A percentile compares a stretch with the other conserved stretches of the same genome.
Evolutionary conservation across 2,797 vertebrate species (phyloP).

Genomic region (Psittacula derbiana): DNA sequence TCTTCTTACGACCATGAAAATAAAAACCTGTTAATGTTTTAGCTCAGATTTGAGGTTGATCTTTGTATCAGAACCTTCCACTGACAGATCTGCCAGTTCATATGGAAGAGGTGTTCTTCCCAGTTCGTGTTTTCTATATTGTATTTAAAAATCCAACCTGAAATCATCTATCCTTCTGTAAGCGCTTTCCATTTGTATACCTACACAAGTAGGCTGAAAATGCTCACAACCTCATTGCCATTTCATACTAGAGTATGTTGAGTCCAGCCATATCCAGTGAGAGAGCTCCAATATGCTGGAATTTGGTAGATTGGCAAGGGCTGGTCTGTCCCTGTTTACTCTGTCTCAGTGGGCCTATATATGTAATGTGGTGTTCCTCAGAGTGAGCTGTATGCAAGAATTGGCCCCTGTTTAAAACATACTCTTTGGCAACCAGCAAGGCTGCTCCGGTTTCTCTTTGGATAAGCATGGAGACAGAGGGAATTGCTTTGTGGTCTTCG

Average conservation of each 20-base stretch:
- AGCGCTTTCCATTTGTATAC: neutral
- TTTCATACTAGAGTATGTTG: neutral
- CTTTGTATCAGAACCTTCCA: neutral
- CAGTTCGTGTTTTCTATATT: neutral
- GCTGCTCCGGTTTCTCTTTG: neutral
- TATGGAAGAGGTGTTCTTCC: neutral
- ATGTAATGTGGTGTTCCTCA: neutral
- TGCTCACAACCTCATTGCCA: neutral
- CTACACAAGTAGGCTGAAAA: neutral
- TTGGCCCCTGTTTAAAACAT: neutral
- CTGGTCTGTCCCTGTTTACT: neutral
- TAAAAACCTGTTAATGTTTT: neutral
- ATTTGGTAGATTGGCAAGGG: neutral
- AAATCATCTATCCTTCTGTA: neutral
- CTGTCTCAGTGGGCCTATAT: neutral
- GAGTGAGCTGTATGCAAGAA: neutral
- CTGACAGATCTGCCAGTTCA: neutral
- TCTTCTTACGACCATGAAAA: neutral
- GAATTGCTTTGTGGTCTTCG: neutral
- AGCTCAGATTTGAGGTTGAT: neutral
- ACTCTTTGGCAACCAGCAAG: neutral
- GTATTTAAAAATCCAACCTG: neutral
- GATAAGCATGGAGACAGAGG: neutral
- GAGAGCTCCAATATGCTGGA: neutral
- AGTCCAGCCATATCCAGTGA: neutral